Conservation (phyloP, 1,140 invertebrate species). For the Reticulitermes speratus region DNA sequence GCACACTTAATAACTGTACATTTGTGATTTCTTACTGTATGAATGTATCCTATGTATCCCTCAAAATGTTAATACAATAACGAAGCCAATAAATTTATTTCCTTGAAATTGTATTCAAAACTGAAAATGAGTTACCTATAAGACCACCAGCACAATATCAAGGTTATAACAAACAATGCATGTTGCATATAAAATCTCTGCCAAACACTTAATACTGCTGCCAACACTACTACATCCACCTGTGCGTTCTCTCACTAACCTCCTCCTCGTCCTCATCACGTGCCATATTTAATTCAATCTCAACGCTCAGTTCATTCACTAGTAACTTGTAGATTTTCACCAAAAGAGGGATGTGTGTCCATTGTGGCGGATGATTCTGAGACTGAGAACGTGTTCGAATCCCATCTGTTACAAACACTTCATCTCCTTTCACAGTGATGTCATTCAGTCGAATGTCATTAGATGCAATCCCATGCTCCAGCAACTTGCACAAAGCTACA, state of each 20-base stretch:
- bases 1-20: too few relatives aligned
- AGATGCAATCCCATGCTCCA: constrained; percentile 57
- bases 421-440: constrained; percentile 53
- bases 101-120: not conserved
- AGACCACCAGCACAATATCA: too few relatives aligned
- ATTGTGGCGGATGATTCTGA: constrained; percentile 46
- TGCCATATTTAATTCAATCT: constrained; percentile 47
- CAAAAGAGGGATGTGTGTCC: constrained; percentile 53
- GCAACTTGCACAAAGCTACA: constrained; percentile 56
- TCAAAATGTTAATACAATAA: not conserved
- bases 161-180: too few relatives aligned
- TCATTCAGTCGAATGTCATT: constrained; percentile 55
- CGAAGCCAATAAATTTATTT: not conserved
- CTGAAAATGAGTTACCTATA: too few relatives aligned
- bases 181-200: too few relatives aligned
- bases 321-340: constrained; percentile 60
- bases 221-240: too few relatives aligned
- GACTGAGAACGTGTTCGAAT: constrained; percentile 53
- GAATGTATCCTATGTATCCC: too few relatives aligned
- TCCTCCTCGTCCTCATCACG: constrained; percentile 39
- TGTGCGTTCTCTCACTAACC: not conserved
- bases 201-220: too few relatives aligned
- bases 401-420: constrained; percentile 43
- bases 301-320: constrained; percentile 53
- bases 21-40: too few relatives aligned